Base-by-base conservation (phyloP, 2,888 invertebrate species). In the Meta bourneti region DNA sequence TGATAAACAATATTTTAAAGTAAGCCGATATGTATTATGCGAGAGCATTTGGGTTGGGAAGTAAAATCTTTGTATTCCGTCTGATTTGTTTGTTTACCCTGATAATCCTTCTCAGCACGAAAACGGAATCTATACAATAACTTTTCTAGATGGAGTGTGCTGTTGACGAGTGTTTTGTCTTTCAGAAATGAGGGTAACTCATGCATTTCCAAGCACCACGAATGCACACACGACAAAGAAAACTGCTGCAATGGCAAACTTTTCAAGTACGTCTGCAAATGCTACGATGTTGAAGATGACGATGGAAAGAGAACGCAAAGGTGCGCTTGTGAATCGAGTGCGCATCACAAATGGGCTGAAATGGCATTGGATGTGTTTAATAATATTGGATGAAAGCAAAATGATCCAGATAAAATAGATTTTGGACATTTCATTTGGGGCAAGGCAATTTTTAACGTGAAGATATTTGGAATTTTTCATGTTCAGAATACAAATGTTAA, bases 131-230 rank as follows among this genome's bases (percentile, higher is more conserved):
- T 72, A 6, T 7, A 78, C 19, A 54, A 16, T 1, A 34, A 16
- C 6, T 9, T 79, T 61, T 7, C 11, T 34, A 34, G 4, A 48
- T 1, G 16, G 7, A 19, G 52, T 52, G n/a, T 52, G 19, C 51
- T 52, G 34, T 34, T 34, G 34, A 34, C 34, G 34, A 34, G 34
- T 34, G 34, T 34, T 34, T 34, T 34, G 34, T 34, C 34, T 34
- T 34, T 34, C 34, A 34, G 34, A 34, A 34, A 34, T 34, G 82
- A 72, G 20, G 77, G 51, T 7, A 75, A 52, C 11, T 8, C 19
- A 20, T 86, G 85, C 51, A 86, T 86, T 16, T 49, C 49, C 13
- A 86, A 86, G 16, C 85, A 86, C 70, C 85, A 86, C 70, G 85
- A 86, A 51, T 86, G 85, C 71, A 86, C 85, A 7, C 77, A 70